Evolutionary conservation across 2,888 invertebrate genomes (phyloP).

Genomic region (Chaetogeoica ovagalla): DNA sequence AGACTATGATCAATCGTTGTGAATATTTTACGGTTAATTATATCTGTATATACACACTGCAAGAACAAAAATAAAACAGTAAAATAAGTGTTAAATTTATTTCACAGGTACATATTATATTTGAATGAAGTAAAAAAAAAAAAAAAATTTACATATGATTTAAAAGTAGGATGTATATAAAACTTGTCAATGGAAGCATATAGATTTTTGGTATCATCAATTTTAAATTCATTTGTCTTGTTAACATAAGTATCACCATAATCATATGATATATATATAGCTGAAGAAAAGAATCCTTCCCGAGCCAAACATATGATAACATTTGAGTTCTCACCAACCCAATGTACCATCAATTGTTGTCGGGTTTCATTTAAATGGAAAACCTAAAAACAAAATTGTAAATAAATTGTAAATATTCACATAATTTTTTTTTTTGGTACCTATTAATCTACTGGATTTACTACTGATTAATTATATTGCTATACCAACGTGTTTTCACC

Average conservation of each 20-base stretch:
- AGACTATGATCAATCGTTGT: slow-evolving; percentile 73
- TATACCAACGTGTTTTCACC: no score
- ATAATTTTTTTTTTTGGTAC: no score
- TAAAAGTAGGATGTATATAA: slow-evolving; percentile 79
- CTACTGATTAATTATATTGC: no score
- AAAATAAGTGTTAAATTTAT: background rate
- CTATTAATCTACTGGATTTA: no score
- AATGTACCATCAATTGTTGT: slow-evolving; percentile 87
- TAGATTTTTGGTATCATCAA: slow-evolving; percentile 62
- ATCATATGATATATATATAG: slow-evolving; percentile 83
- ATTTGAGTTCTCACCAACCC: slow-evolving; percentile 81
- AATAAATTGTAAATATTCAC: background rate
- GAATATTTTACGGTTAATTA: slow-evolving; percentile 74
- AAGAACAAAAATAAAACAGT: slow-evolving; percentile 56
- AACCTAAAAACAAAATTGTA: slow-evolving; percentile 60
- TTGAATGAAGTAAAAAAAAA: background rate
- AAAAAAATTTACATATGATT: slow-evolving; percentile 73
- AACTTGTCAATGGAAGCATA: slow-evolving; percentile 80
- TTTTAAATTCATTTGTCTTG: slow-evolving; percentile 70
- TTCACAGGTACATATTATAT: background rate
- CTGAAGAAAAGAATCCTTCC: slow-evolving; percentile 72
- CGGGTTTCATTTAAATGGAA: slow-evolving; percentile 81
- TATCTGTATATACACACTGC: slow-evolving; percentile 85
- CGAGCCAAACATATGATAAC: slow-evolving; percentile 84
- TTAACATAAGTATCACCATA: slow-evolving; percentile 80